Conservation (phyloP, 2,888 invertebrate genomes). For the Aphidoletes aphidimyza region DNA sequence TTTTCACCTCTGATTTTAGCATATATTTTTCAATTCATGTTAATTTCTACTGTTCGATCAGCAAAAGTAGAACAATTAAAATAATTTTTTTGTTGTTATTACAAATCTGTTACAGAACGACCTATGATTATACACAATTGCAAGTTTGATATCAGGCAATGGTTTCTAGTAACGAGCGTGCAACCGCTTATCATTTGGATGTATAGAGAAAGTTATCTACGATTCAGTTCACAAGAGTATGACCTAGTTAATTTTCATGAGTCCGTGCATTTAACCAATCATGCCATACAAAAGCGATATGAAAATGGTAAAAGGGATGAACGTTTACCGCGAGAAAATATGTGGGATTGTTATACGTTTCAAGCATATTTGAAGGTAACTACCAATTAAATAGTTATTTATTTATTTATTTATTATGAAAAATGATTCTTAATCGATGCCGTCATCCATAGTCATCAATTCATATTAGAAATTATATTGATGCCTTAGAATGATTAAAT, state of each 20-base stretch:
- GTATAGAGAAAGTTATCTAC: conserved; percentile 90
- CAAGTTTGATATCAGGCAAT: conserved; percentile 95
- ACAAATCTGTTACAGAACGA: conserved; percentile 72
- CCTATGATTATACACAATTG: conserved; percentile 89
- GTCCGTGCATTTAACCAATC: conserved; percentile 92
- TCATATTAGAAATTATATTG: too few species aligned
- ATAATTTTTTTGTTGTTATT: background rate
- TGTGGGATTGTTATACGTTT: conserved; percentile 90
- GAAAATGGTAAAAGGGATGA: conserved; percentile 78
- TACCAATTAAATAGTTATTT: too few species aligned
- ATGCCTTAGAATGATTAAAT: too few species aligned
- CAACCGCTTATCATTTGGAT: conserved; percentile 93
- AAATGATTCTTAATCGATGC: too few species aligned
- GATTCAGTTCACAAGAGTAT: conserved; percentile 92
- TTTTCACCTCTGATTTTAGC: background rate
- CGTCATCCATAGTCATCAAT: too few species aligned
- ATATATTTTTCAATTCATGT: background rate
- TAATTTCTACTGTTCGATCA: too few species aligned
- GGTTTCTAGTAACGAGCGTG: conserved; percentile 92
- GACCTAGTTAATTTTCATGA: conserved; percentile 89
- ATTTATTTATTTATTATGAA: too few species aligned
- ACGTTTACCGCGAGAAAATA: conserved; percentile 87
- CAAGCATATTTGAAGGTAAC: conserved; percentile 71
- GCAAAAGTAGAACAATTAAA: background rate
- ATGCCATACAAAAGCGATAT: conserved; percentile 92